phyloP scores from a whole-genome alignment of 2,888 invertebrate genomes.

The Macaria notata region DNA sequence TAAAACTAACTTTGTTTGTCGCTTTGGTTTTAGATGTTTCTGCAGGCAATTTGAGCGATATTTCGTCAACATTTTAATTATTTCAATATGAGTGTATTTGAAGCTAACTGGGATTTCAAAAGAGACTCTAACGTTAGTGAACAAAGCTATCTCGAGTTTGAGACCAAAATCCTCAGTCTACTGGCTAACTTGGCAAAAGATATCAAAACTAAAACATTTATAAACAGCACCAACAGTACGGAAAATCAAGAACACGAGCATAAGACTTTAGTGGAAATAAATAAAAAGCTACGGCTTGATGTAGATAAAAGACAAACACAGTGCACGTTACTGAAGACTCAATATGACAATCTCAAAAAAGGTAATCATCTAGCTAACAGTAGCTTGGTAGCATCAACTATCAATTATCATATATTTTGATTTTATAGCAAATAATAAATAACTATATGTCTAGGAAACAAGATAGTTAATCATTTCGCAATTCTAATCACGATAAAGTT shows the following conservation, averaged over 20 bases:
- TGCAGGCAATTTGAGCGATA: too few relatives aligned
- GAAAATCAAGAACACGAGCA: conserved; percentile 58
- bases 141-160: conserved; percentile 41
- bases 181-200: conserved; percentile 46
- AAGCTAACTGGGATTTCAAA: conserved; percentile 52
- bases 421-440: too few relatives aligned
- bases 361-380: conserved; percentile 39
- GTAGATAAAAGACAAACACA: conserved; percentile 57
- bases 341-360: conserved; percentile 63
- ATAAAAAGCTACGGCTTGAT: conserved; percentile 55
- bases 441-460: too few relatives aligned
- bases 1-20: too few relatives aligned
- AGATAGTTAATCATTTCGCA: too few relatives aligned
- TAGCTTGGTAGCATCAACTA: too few relatives aligned
- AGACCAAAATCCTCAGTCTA: conserved; percentile 39
- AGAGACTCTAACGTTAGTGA: conserved; percentile 42
- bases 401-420: too few relatives aligned
- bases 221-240: conserved; percentile 37
- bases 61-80: too few relatives aligned
- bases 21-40: too few relatives aligned
- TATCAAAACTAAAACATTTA: conserved; percentile 44
- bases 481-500: too few relatives aligned
- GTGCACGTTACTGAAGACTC: conserved; percentile 48
- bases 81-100: conserved; percentile 50
- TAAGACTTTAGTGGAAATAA: conserved; percentile 51